Evolutionary conservation across 1,140 invertebrate genomes (phyloP).

Genomic region (Penaeus japonicus): DNA sequence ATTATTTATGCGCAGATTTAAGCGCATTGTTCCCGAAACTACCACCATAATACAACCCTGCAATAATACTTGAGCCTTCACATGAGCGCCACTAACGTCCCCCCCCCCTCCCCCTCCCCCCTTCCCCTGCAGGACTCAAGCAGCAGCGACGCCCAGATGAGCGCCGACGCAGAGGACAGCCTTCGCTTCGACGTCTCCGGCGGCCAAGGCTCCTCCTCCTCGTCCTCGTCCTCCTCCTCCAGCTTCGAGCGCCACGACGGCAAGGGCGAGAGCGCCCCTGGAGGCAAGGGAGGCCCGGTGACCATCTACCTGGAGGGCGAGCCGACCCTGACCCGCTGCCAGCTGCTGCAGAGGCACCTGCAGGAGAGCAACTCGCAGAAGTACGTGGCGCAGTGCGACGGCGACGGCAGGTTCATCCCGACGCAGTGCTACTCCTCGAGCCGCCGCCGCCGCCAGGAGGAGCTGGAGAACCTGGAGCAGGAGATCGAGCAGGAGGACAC

Average conservation of each 20-base stretch:
- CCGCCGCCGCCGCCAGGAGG: not conserved
- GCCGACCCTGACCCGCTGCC: slow-evolving; percentile 53
- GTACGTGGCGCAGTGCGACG: slow-evolving; percentile 72
- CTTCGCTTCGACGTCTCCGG: not conserved
- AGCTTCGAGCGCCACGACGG: no score
- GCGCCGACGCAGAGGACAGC: not conserved
- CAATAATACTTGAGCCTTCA: no score
- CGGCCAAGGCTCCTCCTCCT: no score
- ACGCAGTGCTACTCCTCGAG: slow-evolving; percentile 73
- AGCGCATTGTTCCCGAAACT: no score
- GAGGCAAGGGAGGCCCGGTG: slow-evolving; percentile 11
- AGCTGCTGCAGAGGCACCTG: slow-evolving; percentile 48
- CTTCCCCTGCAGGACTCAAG: slow-evolving; percentile 35
- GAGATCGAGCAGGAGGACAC: not conserved
- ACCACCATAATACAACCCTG: no score
- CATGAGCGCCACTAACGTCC: no score
- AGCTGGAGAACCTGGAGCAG: slow-evolving; percentile 16
- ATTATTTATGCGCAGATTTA: no score
- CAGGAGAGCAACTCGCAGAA: slow-evolving; percentile 59
- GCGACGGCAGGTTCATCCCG: slow-evolving; percentile 73
- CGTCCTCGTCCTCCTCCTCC: no score
- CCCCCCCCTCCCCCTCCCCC: no score
- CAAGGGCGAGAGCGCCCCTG: no score
- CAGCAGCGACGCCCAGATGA: slow-evolving; percentile 8
- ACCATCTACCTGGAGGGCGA: slow-evolving; percentile 57